Percentiles rank a stretch among this genome's conserved stretches.
These are phyloP conservation scores for Cylloceria caligata DNA, from an alignment of 2,888 invertebrate genomes.

Conservation along the genomic window DNA sequence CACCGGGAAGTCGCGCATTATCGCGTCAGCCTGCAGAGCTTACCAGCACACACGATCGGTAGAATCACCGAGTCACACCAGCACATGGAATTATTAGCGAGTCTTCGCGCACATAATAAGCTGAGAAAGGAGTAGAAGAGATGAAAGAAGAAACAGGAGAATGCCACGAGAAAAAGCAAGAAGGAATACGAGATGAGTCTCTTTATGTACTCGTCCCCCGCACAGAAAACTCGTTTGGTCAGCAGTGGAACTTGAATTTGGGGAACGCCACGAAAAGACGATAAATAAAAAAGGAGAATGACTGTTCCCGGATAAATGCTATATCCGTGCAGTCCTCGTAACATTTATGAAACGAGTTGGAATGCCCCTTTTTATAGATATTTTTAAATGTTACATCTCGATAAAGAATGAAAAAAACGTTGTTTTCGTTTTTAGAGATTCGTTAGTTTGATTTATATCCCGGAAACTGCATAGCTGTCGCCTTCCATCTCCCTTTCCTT, in stretches of 20 bases:
- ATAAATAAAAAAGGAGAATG: conserved; percentile 25
- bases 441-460: conserved; percentile 2
- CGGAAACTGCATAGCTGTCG: conserved; percentile 4
- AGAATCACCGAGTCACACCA: conserved; percentile 39
- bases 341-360: conserved; percentile 59
- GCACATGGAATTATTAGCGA: conserved; percentile 51
- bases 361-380: conserved; percentile 59
- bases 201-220: conserved; percentile 53
- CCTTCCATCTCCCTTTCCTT: background rate
- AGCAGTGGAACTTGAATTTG: conserved; percentile 62
- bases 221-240: conserved; percentile 64
- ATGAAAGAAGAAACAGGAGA: conserved; percentile 40
- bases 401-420: conserved; percentile 7
- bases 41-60: conserved; percentile 33
- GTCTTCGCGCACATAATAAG: conserved; percentile 40
- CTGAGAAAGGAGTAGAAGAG: conserved; percentile 55
- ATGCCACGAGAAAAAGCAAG: conserved; percentile 28
- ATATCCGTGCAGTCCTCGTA: conserved; percentile 48
- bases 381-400: conserved; percentile 53
- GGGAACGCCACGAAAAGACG: conserved; percentile 51
- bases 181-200: conserved; percentile 54
- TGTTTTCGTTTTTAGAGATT: conserved; percentile 24
- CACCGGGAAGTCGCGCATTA: conserved; percentile 63
- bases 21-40: conserved; percentile 30
- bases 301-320: conserved; percentile 46